Conservation (phyloP, 2,113 vertebrate genomes). For the Aegithalos caudatus region DNA sequence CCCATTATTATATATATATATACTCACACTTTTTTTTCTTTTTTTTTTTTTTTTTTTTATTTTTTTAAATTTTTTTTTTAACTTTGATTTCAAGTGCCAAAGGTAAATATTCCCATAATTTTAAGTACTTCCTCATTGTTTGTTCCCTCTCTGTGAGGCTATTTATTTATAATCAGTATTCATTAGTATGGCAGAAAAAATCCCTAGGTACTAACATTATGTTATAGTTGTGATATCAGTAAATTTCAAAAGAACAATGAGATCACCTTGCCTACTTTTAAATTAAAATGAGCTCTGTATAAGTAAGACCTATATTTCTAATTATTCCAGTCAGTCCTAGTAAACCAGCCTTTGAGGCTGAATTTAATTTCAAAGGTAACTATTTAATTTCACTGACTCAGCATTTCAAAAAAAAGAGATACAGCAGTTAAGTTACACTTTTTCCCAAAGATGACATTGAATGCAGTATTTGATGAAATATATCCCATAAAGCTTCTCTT, state of each 20-base stretch:
- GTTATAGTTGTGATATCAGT: neutral
- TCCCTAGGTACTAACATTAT: neutral
- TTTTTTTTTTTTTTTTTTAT: neutral
- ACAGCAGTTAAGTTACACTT: neutral
- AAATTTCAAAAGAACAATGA: neutral
- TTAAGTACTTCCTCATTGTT: neutral
- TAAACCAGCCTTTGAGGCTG: neutral
- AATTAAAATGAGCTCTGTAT: neutral
- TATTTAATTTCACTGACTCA: neutral
- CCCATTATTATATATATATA: neutral
- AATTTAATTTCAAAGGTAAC: neutral
- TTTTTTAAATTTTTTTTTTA: no score
- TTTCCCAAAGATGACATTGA: neutral
- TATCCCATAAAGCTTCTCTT: neutral
- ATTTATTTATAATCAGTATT: neutral
- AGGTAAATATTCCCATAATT: neutral
- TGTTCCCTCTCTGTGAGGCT: neutral
- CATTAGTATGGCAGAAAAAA: neutral
- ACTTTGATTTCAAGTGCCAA: neutral
- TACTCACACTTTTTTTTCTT: no score
- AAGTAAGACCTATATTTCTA: neutral
- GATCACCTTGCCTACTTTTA: neutral
- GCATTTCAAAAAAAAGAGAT: neutral
- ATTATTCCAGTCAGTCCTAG: neutral
- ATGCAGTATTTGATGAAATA: neutral